Evolutionary conservation across 1,140 invertebrate species (phyloP).

Genomic region (Drosophila leontia): DNA sequence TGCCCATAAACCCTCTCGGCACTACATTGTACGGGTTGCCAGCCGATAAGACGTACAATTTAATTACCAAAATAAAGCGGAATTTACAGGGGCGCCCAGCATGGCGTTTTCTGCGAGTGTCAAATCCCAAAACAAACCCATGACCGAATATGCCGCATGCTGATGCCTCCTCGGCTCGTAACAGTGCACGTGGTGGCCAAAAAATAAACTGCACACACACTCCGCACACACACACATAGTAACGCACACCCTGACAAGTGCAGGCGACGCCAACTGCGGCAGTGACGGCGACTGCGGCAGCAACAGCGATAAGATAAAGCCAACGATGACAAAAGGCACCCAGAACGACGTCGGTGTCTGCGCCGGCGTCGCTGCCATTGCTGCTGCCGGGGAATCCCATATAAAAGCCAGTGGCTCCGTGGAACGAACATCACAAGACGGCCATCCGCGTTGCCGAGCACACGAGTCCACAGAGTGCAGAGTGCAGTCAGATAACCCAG

Average conservation of each 20-base stretch:
- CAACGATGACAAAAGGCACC: constrained; percentile 78
- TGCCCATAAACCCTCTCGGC: not conserved
- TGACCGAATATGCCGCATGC: constrained; percentile 78
- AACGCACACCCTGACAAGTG: constrained; percentile 38
- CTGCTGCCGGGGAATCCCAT: constrained; percentile 36
- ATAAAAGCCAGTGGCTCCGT: constrained; percentile 66
- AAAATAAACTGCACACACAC: constrained; percentile 65
- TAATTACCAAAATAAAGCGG: constrained; percentile 43
- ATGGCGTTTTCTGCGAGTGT: constrained; percentile 73
- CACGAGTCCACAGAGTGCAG: constrained; percentile 50
- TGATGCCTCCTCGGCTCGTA: constrained; percentile 57
- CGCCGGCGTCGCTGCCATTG: constrained; percentile 23
- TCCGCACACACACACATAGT: constrained; percentile 6
- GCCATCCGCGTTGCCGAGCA: constrained; percentile 74
- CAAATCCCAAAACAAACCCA: constrained; percentile 71
- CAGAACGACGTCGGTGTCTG: constrained; percentile 52
- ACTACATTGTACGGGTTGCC: constrained; percentile 7
- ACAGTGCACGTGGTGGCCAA: constrained; percentile 73
- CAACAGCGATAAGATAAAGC: constrained; percentile 74
- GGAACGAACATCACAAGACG: constrained; percentile 74
- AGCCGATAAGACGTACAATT: constrained; percentile 30
- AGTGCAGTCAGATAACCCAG: constrained; percentile 32
- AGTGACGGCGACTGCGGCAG: constrained; percentile 39
- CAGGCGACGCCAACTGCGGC: constrained; percentile 29
- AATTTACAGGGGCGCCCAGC: constrained; percentile 51